phyloP scores from a whole-genome alignment of 2,888 invertebrate genomes.

The Encarsia formosa region DNA sequence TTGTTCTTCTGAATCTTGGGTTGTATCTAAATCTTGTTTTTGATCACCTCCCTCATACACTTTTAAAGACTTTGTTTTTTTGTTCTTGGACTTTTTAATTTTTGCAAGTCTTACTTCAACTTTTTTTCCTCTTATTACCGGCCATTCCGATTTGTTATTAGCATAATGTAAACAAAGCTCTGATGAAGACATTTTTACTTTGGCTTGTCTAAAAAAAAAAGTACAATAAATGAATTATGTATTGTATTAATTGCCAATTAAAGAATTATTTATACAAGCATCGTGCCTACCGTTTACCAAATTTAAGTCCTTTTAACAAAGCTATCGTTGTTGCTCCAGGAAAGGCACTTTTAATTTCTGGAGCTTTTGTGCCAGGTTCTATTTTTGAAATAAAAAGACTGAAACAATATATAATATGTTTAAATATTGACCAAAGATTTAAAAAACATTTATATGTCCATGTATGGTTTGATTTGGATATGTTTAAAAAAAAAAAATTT shows the following conservation, averaged over 20 bases:
- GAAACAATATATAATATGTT: conserved; percentile 7
- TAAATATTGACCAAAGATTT: too few relatives aligned
- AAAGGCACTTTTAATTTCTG: conserved; percentile 36
- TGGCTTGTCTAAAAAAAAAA: conserved; percentile 15
- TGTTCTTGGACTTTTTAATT: conserved; percentile 9
- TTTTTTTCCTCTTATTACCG: conserved; percentile 31
- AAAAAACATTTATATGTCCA: too few relatives aligned
- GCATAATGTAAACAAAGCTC: conserved; percentile 22
- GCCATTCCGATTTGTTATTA: conserved; percentile 29
- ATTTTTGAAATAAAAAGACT: conserved; percentile 41
- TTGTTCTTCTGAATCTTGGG: conserved; percentile 4
- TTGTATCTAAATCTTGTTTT: not conserved
- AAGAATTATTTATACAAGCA: not conserved
- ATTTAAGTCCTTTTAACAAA: conserved; percentile 29
- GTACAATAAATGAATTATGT: not conserved
- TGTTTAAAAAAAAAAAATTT: not conserved
- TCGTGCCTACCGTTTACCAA: conserved; percentile 24
- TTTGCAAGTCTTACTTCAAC: conserved; percentile 22
- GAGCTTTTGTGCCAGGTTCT: conserved; percentile 30
- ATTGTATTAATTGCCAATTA: not conserved
- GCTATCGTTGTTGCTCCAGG: conserved; percentile 33
- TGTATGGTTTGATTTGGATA: not conserved
- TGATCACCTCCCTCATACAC: conserved; percentile 4
- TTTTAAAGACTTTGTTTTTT: conserved; percentile 6
- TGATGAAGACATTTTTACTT: conserved; percentile 15